These are phyloP conservation scores for Rhombomys opimus DNA, from an alignment of 2,113 vertebrate species.

Conservation along the genomic window DNA sequence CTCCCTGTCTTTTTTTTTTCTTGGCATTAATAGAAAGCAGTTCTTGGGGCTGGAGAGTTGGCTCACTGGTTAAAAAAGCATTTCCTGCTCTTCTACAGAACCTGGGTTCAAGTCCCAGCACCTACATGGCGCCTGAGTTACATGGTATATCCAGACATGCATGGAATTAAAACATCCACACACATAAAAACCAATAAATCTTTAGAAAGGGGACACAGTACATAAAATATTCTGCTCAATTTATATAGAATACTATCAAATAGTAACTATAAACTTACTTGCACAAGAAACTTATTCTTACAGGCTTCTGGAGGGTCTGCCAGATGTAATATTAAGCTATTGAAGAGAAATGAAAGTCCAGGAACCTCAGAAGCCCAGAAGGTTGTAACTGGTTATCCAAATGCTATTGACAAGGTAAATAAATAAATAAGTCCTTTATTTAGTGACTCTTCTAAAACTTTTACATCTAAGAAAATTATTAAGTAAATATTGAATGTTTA, in stretches of 20 bases:
- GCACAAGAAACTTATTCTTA: slow-evolving; percentile 64
- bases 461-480: neutral
- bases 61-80: neutral
- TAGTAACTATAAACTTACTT: slow-evolving; percentile 39
- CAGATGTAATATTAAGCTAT: slow-evolving; percentile 85
- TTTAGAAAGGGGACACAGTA: neutral
- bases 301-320: slow-evolving; percentile 83
- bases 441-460: slow-evolving; percentile 36
- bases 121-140: neutral
- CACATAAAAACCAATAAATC: neutral
- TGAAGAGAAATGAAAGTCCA: slow-evolving; percentile 87
- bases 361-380: slow-evolving; percentile 79
- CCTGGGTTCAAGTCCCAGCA: neutral
- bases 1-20: neutral
- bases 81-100: neutral
- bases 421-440: neutral
- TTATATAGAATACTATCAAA: slow-evolving; percentile 50
- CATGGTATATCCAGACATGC: neutral
- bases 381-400: slow-evolving; percentile 74
- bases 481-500: slow-evolving; percentile 50
- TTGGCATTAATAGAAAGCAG: neutral
- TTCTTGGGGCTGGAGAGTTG: neutral
- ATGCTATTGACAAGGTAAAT: slow-evolving; percentile 82
- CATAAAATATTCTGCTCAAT: neutral
- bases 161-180: neutral